A percentile compares a stretch with the other conserved stretches of the same genome.
Conservation (phyloP, 2,888 invertebrate species). For the Heliconius ethilla region DNA sequence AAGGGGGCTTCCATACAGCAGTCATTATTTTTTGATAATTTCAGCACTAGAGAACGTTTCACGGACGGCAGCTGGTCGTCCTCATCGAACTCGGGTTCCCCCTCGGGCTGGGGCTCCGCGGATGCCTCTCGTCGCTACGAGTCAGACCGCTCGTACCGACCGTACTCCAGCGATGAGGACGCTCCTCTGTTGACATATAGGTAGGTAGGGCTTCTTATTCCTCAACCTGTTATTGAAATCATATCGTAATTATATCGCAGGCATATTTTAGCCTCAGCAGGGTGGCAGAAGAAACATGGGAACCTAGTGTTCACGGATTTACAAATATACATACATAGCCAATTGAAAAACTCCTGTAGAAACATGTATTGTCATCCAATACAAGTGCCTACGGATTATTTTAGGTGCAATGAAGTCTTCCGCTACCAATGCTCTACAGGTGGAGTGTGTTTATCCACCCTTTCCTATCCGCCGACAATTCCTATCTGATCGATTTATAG, state of each 20-base stretch:
- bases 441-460: too few species aligned
- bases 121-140: conserved; percentile 58
- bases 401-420: too few species aligned
- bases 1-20: too few species aligned
- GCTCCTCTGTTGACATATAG: conserved; percentile 67
- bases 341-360: too few species aligned
- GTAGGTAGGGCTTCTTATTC: conserved; percentile 35
- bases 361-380: too few species aligned
- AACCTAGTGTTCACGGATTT: background rate
- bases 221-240: too few species aligned
- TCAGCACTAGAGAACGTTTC: conserved; percentile 62
- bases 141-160: conserved; percentile 74
- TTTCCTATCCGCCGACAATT: too few species aligned
- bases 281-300: background rate
- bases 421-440: too few species aligned
- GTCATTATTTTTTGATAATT: background rate
- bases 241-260: too few species aligned
- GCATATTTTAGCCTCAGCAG: background rate
- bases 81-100: conserved; percentile 47
- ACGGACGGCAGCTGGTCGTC: conserved; percentile 51
- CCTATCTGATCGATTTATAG: too few species aligned
- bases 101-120: conserved; percentile 37
- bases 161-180: conserved; percentile 71
- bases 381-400: too few species aligned
- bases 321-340: too few species aligned